Evolutionary conservation across 2,797 vertebrate species (phyloP).

Genomic region (Champsocephalus gunnari): DNA sequence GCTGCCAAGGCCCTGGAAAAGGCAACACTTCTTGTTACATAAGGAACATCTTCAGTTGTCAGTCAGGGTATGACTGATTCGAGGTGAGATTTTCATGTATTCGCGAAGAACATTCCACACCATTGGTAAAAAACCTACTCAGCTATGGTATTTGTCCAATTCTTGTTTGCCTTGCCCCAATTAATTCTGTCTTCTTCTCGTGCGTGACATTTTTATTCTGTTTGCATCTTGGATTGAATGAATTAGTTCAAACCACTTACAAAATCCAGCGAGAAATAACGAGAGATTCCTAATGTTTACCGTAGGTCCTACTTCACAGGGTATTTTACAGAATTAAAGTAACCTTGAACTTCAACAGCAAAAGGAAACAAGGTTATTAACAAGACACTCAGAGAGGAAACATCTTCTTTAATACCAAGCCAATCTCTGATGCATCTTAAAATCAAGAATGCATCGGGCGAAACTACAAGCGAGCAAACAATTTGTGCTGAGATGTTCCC

Average conservation of each 20-base stretch:
- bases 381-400: conserved; percentile 24
- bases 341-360: conserved; percentile 32
- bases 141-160: conserved; percentile 21
- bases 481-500: conserved; percentile 56
- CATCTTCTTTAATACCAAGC: conserved; percentile 24
- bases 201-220: neutral
- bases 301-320: neutral
- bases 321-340: conserved; percentile 11
- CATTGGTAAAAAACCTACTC: conserved; percentile 18
- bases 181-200: conserved; percentile 15
- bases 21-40: conserved; percentile 49
- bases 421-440: conserved; percentile 42
- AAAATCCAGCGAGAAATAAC: conserved; percentile 24
- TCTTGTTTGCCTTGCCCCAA: conserved; percentile 9
- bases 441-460: conserved; percentile 33
- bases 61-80: conserved; percentile 45
- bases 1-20: conserved; percentile 39
- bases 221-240: neutral
- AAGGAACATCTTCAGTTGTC: conserved; percentile 57
- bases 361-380: conserved; percentile 60
- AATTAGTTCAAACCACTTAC: conserved; percentile 12
- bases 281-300: conserved; percentile 25
- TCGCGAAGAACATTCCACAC: conserved; percentile 35
- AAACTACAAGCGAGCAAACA: conserved; percentile 43
- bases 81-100: conserved; percentile 42